phyloP scores from a whole-genome alignment of 2,113 vertebrate genomes.

The Rhabdornis inornatus region DNA sequence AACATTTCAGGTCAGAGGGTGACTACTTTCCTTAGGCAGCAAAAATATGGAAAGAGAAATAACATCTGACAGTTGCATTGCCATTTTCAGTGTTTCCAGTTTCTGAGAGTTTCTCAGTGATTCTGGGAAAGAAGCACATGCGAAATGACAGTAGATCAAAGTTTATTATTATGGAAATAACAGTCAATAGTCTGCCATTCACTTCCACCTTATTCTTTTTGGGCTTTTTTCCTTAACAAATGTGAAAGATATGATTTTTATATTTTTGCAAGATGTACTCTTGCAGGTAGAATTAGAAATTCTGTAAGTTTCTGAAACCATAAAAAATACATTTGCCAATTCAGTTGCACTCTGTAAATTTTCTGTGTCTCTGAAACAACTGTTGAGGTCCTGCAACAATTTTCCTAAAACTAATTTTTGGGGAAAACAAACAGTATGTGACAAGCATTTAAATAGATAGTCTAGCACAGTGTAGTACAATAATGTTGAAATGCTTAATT shows the following conservation, averaged over 20 bases:
- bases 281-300: neutral
- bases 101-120: too few species aligned
- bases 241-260: neutral
- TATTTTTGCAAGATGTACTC: neutral
- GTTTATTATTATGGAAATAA: neutral
- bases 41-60: neutral
- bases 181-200: neutral
- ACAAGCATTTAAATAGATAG: neutral
- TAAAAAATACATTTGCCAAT: neutral
- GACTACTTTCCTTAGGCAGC: neutral
- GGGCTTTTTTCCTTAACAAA: neutral
- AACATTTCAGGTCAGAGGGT: neutral
- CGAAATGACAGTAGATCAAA: neutral
- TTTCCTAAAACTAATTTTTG: neutral
- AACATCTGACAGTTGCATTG: neutral
- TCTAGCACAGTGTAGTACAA: neutral
- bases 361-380: neutral
- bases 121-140: neutral
- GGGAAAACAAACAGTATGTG: neutral
- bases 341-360: neutral
- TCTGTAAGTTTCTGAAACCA: neutral
- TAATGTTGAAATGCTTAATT: neutral
- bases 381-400: neutral
- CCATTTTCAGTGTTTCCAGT: neutral
- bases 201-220: neutral